Evolutionary conservation across 2,888 invertebrate species (phyloP).

Genomic region (Nephrotoma flavescens): DNA sequence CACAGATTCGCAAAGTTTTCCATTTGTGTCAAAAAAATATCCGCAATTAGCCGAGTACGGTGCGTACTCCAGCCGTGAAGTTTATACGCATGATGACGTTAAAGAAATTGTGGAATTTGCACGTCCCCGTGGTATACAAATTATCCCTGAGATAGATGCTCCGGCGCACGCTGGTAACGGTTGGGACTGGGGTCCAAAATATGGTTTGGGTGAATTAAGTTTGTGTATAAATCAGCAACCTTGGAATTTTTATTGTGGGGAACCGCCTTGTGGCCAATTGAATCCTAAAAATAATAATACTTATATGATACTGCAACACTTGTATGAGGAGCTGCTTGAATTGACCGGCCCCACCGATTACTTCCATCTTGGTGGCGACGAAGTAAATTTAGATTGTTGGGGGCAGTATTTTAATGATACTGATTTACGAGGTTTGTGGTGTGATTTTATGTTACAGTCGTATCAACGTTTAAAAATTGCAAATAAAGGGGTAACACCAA

Average conservation of each 20-base stretch:
- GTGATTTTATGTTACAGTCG: conserved; percentile 56
- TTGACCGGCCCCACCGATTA: conserved; percentile 62
- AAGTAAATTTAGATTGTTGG: conserved; percentile 69
- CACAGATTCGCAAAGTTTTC: conserved; percentile 86
- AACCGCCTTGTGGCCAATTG: conserved; percentile 75
- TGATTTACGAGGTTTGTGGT: conserved; percentile 64
- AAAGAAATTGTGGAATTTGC: conserved; percentile 62
- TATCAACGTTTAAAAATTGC: conserved; percentile 34
- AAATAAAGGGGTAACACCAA: conserved; percentile 26
- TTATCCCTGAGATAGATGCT: conserved; percentile 79
- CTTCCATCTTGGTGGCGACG: conserved; percentile 58
- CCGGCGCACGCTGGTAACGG: conserved; percentile 82
- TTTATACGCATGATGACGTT: conserved; percentile 57
- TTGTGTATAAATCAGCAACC: conserved; percentile 69
- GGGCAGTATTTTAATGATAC: conserved; percentile 56
- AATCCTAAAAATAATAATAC: conserved; percentile 69
- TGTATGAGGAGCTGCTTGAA: conserved; percentile 60
- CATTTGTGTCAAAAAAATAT: conserved; percentile 58
- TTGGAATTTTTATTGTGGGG: conserved; percentile 66
- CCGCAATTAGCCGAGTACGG: conserved; percentile 72
- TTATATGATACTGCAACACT: conserved; percentile 52
- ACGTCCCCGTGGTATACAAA: conserved; percentile 64
- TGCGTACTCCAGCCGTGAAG: conserved; percentile 66
- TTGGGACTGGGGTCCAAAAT: conserved; percentile 67
- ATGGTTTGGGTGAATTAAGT: conserved; percentile 62